Conservation (phyloP, 2,888 invertebrate species). For the Melikaiella ostensackeni region DNA sequence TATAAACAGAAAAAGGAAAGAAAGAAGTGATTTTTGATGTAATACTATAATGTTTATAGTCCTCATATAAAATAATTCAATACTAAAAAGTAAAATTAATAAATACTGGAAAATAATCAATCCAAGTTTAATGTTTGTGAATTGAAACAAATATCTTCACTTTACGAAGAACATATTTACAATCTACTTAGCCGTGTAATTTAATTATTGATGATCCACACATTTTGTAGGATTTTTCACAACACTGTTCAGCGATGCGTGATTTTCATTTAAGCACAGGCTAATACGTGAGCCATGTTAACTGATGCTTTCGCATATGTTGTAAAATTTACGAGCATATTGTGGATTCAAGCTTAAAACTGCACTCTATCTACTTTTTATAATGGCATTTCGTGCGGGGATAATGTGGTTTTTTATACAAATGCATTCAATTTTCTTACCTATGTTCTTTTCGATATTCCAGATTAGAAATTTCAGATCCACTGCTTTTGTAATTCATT, state of each 20-base stretch:
- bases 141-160: too few relatives aligned
- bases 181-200: background rate
- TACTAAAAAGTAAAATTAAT: too few relatives aligned
- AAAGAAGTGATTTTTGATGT: too few relatives aligned
- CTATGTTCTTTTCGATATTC: conserved; percentile 4
- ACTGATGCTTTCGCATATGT: conserved; percentile 15
- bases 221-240: conserved; percentile 8
- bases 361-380: conserved; percentile 30
- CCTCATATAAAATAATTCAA: too few relatives aligned
- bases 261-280: conserved; percentile 18
- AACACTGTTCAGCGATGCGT: conserved; percentile 1
- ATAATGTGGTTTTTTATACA: conserved; percentile 28
- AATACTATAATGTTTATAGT: too few relatives aligned
- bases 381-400: conserved; percentile 19
- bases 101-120: too few relatives aligned
- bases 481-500: conserved; percentile 8
- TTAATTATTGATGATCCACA: background rate
- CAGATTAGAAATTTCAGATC: conserved; percentile 12
- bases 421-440: conserved; percentile 12
- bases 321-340: conserved; percentile 33
- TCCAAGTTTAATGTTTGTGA: too few relatives aligned
- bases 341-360: conserved; percentile 39
- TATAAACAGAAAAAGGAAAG: too few relatives aligned
- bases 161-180: background rate
- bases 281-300: conserved; percentile 27